phyloP scores from a whole-genome alignment of 2,113 vertebrate species.

The Actenoides lindsayi region DNA sequence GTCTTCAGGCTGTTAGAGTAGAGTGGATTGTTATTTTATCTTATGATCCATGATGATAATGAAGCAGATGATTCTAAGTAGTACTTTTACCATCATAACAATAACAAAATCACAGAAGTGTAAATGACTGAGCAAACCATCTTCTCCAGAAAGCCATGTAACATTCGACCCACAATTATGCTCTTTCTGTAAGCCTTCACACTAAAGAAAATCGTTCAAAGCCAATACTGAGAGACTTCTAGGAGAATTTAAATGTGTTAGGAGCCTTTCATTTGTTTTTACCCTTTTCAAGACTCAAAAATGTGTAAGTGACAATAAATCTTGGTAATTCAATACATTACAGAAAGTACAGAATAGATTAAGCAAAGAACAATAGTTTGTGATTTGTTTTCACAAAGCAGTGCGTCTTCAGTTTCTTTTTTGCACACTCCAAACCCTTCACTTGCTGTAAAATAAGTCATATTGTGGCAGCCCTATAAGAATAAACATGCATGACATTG shows the following conservation, averaged over 20 bases:
- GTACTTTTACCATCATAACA: not conserved
- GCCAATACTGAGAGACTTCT: not conserved
- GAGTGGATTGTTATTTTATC: not conserved
- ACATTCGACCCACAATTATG: not conserved
- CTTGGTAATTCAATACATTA: not conserved
- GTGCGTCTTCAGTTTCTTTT: not conserved
- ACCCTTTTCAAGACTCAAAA: not conserved
- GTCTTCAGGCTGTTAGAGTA: not conserved
- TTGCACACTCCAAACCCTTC: not conserved
- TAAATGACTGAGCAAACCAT: not conserved
- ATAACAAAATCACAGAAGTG: not conserved
- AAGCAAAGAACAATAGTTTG: not conserved
- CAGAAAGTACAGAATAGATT: not conserved
- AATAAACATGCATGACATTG: not conserved
- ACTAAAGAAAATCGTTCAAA: not conserved
- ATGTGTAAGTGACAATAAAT: not conserved
- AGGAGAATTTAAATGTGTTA: not conserved
- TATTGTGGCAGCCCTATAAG: not conserved
- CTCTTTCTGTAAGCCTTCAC: not conserved
- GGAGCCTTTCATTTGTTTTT: not conserved
- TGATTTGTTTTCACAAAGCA: not conserved
- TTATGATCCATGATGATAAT: not conserved
- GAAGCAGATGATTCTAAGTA: slow-evolving; percentile 1
- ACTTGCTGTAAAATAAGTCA: not conserved
- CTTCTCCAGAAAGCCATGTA: not conserved